Conservation (phyloP, 1,140 invertebrate genomes). For the Pantala flavescens region DNA sequence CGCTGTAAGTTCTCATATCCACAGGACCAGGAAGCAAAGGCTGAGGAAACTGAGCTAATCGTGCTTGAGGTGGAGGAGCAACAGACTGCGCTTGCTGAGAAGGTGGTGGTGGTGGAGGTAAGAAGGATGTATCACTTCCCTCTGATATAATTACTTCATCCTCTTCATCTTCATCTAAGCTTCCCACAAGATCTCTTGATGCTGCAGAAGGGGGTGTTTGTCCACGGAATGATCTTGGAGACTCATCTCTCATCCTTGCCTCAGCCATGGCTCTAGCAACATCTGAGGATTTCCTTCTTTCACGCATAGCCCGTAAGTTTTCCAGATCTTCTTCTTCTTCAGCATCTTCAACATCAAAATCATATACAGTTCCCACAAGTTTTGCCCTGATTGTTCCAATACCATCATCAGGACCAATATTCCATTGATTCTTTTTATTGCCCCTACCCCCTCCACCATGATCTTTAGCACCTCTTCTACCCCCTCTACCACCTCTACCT, state of each 20-base stretch:
- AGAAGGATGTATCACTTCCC: background rate
- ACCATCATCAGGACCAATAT: background rate
- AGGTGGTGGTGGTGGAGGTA: conserved; percentile 17
- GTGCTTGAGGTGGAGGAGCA: conserved; percentile 11
- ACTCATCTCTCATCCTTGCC: background rate
- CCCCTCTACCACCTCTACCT: conserved; percentile 40
- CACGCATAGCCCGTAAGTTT: conserved; percentile 67
- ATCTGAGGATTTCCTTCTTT: conserved; percentile 66
- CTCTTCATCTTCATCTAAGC: conserved; percentile 23
- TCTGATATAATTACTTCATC: background rate
- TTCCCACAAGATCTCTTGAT: conserved; percentile 24
- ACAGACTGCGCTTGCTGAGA: background rate
- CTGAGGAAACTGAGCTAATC: conserved; percentile 36
- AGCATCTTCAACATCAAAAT: conserved; percentile 77
- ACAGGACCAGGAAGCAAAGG: conserved; percentile 70
- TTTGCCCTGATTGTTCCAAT: conserved; percentile 34
- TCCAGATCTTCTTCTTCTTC: conserved; percentile 59
- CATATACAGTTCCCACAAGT: conserved; percentile 75
- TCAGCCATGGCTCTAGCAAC: background rate
- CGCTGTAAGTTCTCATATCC: conserved; percentile 74
- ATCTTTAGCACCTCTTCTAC: conserved; percentile 49
- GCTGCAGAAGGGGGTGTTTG: conserved; percentile 25
- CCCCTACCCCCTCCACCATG: conserved; percentile 26
- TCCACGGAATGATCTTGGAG: background rate
- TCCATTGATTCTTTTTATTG: background rate